Conservation (phyloP, 2,888 invertebrate genomes). For the Lasioglossum lativentre region DNA sequence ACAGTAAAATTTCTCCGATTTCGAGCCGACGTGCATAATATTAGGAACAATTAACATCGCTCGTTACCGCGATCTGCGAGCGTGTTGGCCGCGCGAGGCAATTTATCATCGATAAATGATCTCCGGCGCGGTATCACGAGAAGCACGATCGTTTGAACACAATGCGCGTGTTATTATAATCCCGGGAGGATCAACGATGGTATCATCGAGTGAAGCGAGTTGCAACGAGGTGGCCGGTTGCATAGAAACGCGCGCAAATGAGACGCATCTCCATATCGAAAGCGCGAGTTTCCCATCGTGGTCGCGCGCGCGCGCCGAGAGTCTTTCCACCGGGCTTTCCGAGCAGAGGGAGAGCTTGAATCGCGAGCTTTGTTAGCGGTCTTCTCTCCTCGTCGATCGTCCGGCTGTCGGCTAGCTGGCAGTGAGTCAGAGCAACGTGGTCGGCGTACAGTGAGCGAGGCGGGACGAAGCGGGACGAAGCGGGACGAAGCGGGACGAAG, state of each 20-base stretch:
- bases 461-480: not conserved
- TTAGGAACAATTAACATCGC: not conserved
- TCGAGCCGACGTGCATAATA: not conserved
- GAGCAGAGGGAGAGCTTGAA: constrained; percentile 13
- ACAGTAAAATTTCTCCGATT: not conserved
- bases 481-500: not conserved
- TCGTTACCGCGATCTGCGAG: not conserved
- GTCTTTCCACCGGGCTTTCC: constrained; percentile 17
- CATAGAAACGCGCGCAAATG: constrained; percentile 16
- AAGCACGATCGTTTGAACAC: not conserved
- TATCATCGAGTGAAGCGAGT: not conserved
- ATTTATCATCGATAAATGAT: not conserved
- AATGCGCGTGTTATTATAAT: constrained; percentile 7
- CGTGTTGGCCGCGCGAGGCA: not conserved
- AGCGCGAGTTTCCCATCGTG: constrained; percentile 22
- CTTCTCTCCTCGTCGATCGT: constrained; percentile 5
- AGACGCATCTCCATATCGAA: constrained; percentile 22
- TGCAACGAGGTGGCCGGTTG: not conserved
- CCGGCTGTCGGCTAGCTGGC: not conserved
- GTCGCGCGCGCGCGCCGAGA: not conserved
- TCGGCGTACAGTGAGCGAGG: constrained; percentile 1
- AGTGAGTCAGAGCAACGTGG: constrained; percentile 37
- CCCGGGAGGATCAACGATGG: not conserved
- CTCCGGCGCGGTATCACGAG: not conserved
- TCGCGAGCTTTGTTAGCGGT: constrained; percentile 16